Evolutionary conservation across 2,888 invertebrate species (phyloP), one percentile per base, ranked within the genome.

Genomic region (Leucophenga maculata): DNA sequence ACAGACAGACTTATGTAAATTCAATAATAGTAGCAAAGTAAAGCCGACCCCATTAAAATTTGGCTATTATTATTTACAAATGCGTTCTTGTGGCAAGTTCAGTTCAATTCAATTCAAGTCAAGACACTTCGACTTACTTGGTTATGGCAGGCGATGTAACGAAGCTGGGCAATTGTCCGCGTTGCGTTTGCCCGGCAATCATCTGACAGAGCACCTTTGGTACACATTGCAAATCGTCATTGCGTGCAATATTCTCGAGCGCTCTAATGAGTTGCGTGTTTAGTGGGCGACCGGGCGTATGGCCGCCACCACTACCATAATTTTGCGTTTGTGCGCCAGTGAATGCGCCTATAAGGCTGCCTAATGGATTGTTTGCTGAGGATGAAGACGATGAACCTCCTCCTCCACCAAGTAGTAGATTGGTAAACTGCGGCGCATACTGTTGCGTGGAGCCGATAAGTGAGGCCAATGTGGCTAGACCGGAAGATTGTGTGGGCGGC

Each of bases 151-250:
- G 89, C 68, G 88, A 86, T 72, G 86, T 88, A 72, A 88, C 78
- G 79, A 88, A 87, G 73, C 78, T 74, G 20, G 88, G 88, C 75
- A 88, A 77, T 77, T 87, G 85, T 70, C 85, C 85, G 75, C 88
- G 85, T 77, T 86, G 83, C 72, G 86, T 85, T 77, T 88, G 88
- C 72, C 90, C 89, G 79, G 92, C 89, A 64, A 94, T 93, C 67
- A 94, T 91, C 87, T 95, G 95, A 83, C 95, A 95, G 73, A 95
- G 89, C 77, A 95, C 90, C 84, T 94, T 90, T 3, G 95, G 93
- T 72, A 95, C 94, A 87, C 95, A 95, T 81, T 93, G 92, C 78
- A 92, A 90, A 85, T 94, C 94, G 86, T 95, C 95, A 86, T 94
- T 92, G 78, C 90, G 89, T 18, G 92, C 90, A 77, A 93, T 91